Evolutionary conservation across 2,888 invertebrate genomes (phyloP), one percentile per base, ranked within the genome.

Genomic region (Ennomos quercinarius): DNA sequence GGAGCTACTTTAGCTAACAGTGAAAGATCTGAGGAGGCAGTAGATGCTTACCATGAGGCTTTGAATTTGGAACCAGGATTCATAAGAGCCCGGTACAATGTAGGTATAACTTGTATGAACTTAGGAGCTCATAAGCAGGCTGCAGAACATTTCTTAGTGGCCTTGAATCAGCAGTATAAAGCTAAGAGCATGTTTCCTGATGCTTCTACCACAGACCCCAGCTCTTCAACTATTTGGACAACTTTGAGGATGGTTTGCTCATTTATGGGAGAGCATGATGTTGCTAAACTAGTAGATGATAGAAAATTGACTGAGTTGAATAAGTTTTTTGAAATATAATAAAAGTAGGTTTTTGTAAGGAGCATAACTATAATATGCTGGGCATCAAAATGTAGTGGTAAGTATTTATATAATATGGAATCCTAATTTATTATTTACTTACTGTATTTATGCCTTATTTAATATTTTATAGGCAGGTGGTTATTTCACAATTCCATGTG

Each of bases 1-100:
- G 99, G 99, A 52, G 99, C 99, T 37, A 98, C 99, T 45, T 89
- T 99, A 74, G 99, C 99, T 10, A 99, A 99, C 85, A 98, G 99
- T 67, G 97, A 97, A 52, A 95, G 96, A 67, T 97, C 99, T 38
- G 99, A 98, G 77, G 98, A 99, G 91, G 99, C 99, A 5, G 97
- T 99, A 8, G 96, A 98, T 68, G 99, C 99, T 0, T 99, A 99
- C 84, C 96, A 98, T 79, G 95, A 95, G 76, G 99, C 99, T 39
- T 92, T 99, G 50, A 95, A 96, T 78, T 91, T 99, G 49, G 96
- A 97, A 63, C 99, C 99, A 8, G 99, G 99, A 2, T 99, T 98
- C 85, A 98, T 99, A 65, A 94, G 99, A 60, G 99, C 99, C 8
- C 94, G 99, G 62, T 99, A 99, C 84, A 99, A 99, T 92, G 96